phyloP scores from a whole-genome alignment of 2,888 invertebrate genomes.

The Tetrapedia diversipes region DNA sequence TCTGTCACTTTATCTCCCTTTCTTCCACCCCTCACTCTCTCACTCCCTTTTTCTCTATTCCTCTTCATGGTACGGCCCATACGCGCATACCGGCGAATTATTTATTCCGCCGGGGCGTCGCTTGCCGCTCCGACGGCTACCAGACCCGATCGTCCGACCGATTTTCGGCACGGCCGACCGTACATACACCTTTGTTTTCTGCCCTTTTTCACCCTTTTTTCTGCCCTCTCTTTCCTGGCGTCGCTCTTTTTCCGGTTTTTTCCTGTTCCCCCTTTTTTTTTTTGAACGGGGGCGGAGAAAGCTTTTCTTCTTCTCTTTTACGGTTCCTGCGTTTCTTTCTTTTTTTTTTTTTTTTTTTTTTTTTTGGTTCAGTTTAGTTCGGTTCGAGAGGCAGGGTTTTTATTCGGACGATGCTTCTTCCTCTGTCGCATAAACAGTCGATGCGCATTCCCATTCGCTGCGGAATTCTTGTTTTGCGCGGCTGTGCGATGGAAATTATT shows the following conservation, averaged over 20 bases:
- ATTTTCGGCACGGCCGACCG: constrained; percentile 69
- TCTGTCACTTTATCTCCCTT: too few relatives aligned
- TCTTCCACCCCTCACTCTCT: neutral
- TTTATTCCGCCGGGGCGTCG: constrained; percentile 76
- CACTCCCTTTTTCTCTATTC: neutral
- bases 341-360: constrained; percentile 9
- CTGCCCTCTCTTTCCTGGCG: constrained; percentile 10
- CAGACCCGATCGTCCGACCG: constrained; percentile 67
- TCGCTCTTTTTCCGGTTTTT: constrained; percentile 15
- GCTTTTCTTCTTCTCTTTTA: constrained; percentile 25
- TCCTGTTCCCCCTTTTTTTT: neutral
- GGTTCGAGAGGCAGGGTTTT: constrained; percentile 5
- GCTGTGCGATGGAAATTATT: neutral
- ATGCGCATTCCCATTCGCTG: constrained; percentile 4
- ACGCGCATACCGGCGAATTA: constrained; percentile 75
- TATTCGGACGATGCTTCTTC: constrained; percentile 49
- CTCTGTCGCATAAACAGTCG: constrained; percentile 53
- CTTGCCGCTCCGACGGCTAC: constrained; percentile 66
- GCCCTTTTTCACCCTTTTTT: constrained; percentile 42
- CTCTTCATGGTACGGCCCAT: constrained; percentile 23
- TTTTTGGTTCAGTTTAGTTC: neutral
- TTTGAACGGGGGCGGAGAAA: neutral
- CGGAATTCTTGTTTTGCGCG: too few relatives aligned
- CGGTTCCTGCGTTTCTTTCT: constrained; percentile 12
- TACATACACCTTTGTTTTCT: constrained; percentile 67